phyloP scores from a whole-genome alignment of 2,113 vertebrate genomes.

The Lepisosteus osseus region DNA sequence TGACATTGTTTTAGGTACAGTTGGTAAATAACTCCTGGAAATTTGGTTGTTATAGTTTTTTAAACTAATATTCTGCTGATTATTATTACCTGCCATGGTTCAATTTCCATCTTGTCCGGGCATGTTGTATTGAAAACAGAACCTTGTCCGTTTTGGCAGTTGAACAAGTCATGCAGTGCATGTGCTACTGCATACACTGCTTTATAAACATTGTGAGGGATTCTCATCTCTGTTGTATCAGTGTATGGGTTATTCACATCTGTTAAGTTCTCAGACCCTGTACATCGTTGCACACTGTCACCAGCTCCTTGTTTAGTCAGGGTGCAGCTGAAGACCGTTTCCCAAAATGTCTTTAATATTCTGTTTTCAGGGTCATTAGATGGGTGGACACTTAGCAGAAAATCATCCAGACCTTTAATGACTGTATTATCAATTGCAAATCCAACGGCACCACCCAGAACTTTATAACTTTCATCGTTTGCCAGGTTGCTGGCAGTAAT shows the following conservation, averaged over 20 bases:
- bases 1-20: too few species aligned
- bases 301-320: constrained; percentile 31
- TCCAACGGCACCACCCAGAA: constrained; percentile 48
- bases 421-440: constrained; percentile 45
- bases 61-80: too few species aligned
- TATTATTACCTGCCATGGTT: constrained; percentile 22
- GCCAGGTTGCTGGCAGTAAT: constrained; percentile 21
- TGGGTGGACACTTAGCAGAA: constrained; percentile 45
- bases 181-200: constrained; percentile 48
- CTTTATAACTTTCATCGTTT: constrained; percentile 19
- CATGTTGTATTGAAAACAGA: constrained; percentile 47
- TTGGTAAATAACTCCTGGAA: too few species aligned
- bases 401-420: constrained; percentile 42
- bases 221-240: constrained; percentile 39
- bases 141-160: constrained; percentile 47
- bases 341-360: constrained; percentile 38
- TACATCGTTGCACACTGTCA: constrained; percentile 34
- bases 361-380: constrained; percentile 35
- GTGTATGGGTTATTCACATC: constrained; percentile 47
- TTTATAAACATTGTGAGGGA: constrained; percentile 53
- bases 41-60: too few species aligned
- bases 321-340: constrained; percentile 41
- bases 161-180: constrained; percentile 43
- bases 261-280: constrained; percentile 46
- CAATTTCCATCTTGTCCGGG: constrained; percentile 38